phyloP scores from a whole-genome alignment of 2,797 vertebrate genomes.

The Sibirionetta formosa region DNA sequence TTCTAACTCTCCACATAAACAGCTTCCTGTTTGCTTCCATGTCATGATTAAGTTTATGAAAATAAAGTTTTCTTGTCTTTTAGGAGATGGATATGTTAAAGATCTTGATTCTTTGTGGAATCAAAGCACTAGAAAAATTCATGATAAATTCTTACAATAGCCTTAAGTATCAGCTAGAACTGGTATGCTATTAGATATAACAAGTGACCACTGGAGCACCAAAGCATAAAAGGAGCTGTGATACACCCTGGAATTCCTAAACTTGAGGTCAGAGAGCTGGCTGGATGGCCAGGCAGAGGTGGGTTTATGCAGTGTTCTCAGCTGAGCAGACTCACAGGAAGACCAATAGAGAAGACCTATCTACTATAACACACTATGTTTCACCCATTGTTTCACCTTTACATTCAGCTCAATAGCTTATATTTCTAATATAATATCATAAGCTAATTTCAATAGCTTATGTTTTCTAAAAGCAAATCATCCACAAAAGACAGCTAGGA shows the following conservation, averaged over 20 bases:
- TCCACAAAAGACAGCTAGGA: background rate
- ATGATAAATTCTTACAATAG: background rate
- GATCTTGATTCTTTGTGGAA: background rate
- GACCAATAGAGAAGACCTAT: background rate
- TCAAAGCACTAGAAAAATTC: background rate
- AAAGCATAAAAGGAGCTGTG: background rate
- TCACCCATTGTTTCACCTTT: background rate
- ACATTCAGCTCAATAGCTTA: background rate
- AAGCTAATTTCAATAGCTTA: background rate
- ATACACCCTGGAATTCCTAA: background rate
- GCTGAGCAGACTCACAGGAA: background rate
- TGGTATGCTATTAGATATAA: background rate
- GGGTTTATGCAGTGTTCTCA: background rate
- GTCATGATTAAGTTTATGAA: background rate
- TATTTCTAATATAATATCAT: too few species aligned
- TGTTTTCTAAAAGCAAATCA: background rate
- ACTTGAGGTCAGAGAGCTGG: background rate
- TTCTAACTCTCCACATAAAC: slow-evolving; percentile 27
- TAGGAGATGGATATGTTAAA: background rate
- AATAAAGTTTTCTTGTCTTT: background rate
- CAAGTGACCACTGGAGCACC: background rate
- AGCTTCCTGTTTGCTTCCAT: background rate
- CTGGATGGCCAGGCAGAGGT: background rate
- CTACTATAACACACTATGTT: background rate
- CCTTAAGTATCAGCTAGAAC: background rate